phyloP scores from a whole-genome alignment of 2,113 vertebrate species.

The Reinhardtius hippoglossoides region DNA sequence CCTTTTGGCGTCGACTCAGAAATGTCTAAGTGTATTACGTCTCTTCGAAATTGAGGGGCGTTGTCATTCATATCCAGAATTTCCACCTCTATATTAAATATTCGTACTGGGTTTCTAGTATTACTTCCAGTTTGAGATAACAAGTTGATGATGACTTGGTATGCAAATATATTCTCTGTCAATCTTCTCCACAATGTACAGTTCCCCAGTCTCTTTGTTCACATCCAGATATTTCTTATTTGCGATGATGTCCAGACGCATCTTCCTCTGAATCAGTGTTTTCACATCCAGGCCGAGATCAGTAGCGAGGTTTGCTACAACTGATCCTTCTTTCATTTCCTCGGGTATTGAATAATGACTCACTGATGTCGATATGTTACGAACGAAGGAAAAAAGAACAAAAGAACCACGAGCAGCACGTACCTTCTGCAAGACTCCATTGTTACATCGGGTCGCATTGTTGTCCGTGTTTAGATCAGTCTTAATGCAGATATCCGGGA shows the following conservation, averaged over 20 bases:
- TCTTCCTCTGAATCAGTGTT: conserved; percentile 63
- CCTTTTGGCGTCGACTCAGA: conserved; percentile 30
- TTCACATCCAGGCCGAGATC: conserved; percentile 78
- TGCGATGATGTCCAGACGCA: conserved; percentile 53
- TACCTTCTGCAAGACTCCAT: neutral
- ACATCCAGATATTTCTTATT: conserved; percentile 82
- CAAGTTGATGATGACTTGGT: conserved; percentile 20
- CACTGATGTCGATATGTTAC: conserved; percentile 20
- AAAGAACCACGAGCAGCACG: conserved; percentile 3
- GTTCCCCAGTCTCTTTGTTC: conserved; percentile 82
- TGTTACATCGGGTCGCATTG: neutral
- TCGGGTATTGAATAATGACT: conserved; percentile 79
- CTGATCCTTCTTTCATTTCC: conserved; percentile 81
- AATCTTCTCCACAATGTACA: conserved; percentile 75
- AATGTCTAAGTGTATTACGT: conserved; percentile 78
- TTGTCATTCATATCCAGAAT: conserved; percentile 79
- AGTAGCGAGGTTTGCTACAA: conserved; percentile 79
- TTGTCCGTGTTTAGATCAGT: rapidly evolving
- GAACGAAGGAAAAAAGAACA: neutral
- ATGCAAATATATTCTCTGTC: conserved; percentile 78
- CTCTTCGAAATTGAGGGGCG: conserved; percentile 75
- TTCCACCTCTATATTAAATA: conserved; percentile 77
- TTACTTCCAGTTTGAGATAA: conserved; percentile 63
- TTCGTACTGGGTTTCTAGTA: conserved; percentile 51
- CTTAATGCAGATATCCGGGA: neutral